These are phyloP conservation scores for Aphaenogaster floridana DNA, from an alignment of 1,140 invertebrate species.

Conservation along the genomic window DNA sequence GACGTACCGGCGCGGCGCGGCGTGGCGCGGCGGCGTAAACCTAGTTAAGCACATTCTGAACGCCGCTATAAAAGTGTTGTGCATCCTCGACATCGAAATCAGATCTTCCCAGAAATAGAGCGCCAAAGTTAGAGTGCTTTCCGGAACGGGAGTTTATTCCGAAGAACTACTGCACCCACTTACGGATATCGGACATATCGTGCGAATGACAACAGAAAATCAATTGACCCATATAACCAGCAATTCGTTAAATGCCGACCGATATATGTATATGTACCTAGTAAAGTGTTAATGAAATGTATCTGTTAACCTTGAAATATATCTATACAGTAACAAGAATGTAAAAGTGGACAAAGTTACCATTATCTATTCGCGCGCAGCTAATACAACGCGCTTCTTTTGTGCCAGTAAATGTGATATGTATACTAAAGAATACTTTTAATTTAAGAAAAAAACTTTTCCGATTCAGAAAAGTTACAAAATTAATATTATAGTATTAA, in stretches of 20 bases:
- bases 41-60: constrained; percentile 30
- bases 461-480: background rate
- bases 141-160: constrained; percentile 37
- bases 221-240: constrained; percentile 50
- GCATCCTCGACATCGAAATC: constrained; percentile 13
- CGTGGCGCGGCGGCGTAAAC: constrained; percentile 16
- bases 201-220: constrained; percentile 56
- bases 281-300: constrained; percentile 28
- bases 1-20: background rate
- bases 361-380: background rate
- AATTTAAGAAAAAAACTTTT: background rate
- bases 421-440: background rate
- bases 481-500: background rate
- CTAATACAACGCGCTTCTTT: background rate
- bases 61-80: constrained; percentile 52
- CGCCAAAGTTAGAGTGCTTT: constrained; percentile 37
- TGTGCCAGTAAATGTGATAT: background rate
- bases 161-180: constrained; percentile 40
- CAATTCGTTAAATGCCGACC: constrained; percentile 58
- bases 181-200: constrained; percentile 41
- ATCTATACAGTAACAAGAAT: background rate
- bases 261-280: background rate
- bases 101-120: constrained; percentile 40
- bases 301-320: constrained; percentile 23
- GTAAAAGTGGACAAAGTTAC: background rate